Evolutionary conservation across 2,797 vertebrate species (phyloP), one percentile per base, ranked within the genome.

Genomic region (Apodemus agrarius): DNA sequence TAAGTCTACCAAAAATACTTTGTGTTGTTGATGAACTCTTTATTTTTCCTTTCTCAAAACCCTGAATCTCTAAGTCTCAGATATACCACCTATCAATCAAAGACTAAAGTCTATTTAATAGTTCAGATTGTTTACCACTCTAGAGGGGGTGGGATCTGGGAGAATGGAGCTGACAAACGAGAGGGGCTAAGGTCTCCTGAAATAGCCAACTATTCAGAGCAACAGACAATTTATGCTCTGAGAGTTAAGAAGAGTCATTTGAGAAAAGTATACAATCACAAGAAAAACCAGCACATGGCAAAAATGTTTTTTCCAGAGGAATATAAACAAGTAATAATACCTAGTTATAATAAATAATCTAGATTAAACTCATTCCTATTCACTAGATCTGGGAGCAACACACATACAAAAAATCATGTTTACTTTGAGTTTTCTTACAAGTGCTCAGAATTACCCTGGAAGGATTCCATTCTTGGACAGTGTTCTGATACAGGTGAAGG

Each of bases 41-140:
- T 26, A 81, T 84, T 72, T 54, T 61, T 49, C 49, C 57, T 89
- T 93, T 84, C 76, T 93, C 83, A 93, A 91, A 79, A 87, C 3
- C 34, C 16, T 83, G 43, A 34, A 84, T 22, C 4, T 94, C 72
- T 80, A 52, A 54, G 63, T 87, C 49, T 59, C 24, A 93, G 21
- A 4, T 88, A 81, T 29, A n/a, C 24, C 34, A 80, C 79, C 40
- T n/a, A 91, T 13, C 63, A 76, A 4, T 29, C 89, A 85, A 85
- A 91, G 5, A 94, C 54, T 86, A 85, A 86, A 79, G 74, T 87
- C 40, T 96, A 88, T 49, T 89, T 52, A 82, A 87, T 4, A 1
- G 85, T 49, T 95, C 59, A 90, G 6, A 21, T 34, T 46, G 61
- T 46, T 85, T 67, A 85, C 19, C 17, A 34, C 40, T 12, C 40